Base-by-base conservation (phyloP, 2,113 vertebrate genomes). In the Illadopsis cleaveri region DNA sequence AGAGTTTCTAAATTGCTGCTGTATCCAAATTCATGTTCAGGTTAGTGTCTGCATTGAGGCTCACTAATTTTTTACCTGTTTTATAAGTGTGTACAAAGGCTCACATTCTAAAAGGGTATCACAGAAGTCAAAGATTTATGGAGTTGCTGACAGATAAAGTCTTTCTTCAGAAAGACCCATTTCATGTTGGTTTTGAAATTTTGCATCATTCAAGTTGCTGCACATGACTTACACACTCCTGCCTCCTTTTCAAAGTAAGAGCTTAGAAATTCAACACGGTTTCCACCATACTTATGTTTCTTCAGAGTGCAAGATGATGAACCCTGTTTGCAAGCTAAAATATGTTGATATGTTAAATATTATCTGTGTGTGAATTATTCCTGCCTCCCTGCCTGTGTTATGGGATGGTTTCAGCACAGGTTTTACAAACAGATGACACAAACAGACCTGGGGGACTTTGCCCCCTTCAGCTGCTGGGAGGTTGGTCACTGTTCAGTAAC, bases 211-310 rank as follows among this genome's bases (percentile, higher is more conserved):
- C 6, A 21, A 40, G 20, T 35, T 78, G 20, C 64, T 81, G 50
- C 14, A 6, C 0, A 0, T 33, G 53, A 33, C 7, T 47, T 37
- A 12, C 11, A 47, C 70, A 22, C 37, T 65, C 5, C 10, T 33
- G 35, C 9, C 22, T 27, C 12, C 37, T 37, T 18, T 20, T 42
- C 35, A 31, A 12, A 37, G 25, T 6, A 12, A 44, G 18, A 64
- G 24, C 20, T 79, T 21, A 21, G 11, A 79, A 72, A 69, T 25
- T 17, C 68, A 33, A 69, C 31, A 38, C 33, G 24, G 7, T n/a
- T 66, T 57, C 38, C 35, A 15, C 19, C 4, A 0, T 20, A 6
- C 9, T 50, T 35, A 1, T 2, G 3, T 66, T 90, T 82, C 60
- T 44, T 56, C 40, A 70, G 22, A 1, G 9, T 50, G 38, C 21